Evolutionary conservation across 35 echinoderm and acorn worm species (phyloP).

Genomic region (Ophioderma brevispina): DNA sequence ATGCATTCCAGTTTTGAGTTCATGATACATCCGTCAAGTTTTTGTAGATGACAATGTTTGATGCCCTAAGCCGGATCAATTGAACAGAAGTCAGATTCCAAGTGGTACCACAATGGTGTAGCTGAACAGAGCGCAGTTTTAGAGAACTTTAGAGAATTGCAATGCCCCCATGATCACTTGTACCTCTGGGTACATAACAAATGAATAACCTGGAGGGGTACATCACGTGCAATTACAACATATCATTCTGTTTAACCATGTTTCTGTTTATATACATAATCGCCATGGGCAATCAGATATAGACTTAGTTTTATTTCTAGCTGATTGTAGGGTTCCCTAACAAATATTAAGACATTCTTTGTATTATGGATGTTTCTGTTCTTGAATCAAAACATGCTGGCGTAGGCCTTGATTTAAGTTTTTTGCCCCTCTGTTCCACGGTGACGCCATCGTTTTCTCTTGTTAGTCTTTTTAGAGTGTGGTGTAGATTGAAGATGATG

Average conservation of each 20-base stretch:
- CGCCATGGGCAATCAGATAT: background rate
- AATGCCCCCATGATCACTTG: slow-evolving; percentile 5
- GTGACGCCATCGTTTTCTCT: no score
- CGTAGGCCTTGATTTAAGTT: background rate
- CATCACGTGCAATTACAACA: background rate
- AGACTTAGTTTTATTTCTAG: background rate
- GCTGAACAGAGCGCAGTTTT: background rate
- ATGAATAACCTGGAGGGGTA: background rate
- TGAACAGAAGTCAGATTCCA: background rate
- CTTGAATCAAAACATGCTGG: background rate
- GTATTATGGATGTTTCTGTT: no score
- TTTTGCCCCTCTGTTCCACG: background rate
- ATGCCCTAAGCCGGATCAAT: background rate
- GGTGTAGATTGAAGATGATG: background rate
- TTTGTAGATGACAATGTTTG: slow-evolving; percentile 3
- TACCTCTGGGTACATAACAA: background rate
- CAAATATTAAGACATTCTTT: no score
- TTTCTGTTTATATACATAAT: background rate
- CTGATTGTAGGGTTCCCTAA: no score
- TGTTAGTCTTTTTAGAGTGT: background rate
- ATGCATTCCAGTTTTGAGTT: no score
- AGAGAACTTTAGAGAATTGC: background rate
- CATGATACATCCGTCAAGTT: no score
- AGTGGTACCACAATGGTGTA: background rate
- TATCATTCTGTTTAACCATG: background rate